These are phyloP conservation scores for Limnothrissa miodon DNA, from an alignment of 2,113 vertebrate species.

Conservation along the genomic window DNA sequence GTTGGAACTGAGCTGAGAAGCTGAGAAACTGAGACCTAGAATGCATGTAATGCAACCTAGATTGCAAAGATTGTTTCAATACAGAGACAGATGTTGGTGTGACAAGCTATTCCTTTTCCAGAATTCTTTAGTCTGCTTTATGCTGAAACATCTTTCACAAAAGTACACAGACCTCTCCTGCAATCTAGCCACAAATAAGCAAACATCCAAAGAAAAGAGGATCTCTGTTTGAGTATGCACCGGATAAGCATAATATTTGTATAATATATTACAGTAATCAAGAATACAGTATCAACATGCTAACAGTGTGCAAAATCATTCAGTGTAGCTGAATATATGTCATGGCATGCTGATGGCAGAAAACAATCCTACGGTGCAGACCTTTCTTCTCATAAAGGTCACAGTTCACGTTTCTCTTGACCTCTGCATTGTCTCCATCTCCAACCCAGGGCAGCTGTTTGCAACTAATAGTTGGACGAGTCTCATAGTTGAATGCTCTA, in stretches of 20 bases:
- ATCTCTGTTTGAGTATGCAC: not conserved
- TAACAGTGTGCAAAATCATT: not conserved
- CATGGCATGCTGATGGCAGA: not conserved
- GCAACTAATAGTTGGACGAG: slow-evolving; percentile 74
- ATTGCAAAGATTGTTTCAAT: not conserved
- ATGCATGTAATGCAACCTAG: not conserved
- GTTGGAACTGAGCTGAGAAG: not conserved
- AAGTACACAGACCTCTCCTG: not conserved
- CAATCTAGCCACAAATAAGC: not conserved
- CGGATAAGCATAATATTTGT: not conserved
- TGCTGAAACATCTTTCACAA: not conserved
- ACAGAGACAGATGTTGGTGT: not conserved
- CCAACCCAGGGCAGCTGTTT: slow-evolving; percentile 88
- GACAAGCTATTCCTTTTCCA: not conserved
- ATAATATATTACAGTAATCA: not conserved
- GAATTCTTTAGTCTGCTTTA: not conserved
- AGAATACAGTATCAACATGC: not conserved
- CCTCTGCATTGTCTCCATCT: slow-evolving; percentile 67
- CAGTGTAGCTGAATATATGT: not conserved
- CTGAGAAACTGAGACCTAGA: not conserved
- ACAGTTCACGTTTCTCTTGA: slow-evolving; percentile 84
- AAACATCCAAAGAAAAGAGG: not conserved
- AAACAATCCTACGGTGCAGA: slow-evolving; percentile 43
- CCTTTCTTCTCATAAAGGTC: slow-evolving; percentile 97
- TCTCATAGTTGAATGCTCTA: slow-evolving; percentile 89